These are phyloP conservation scores for Eremophila alpestris DNA, from an alignment of 2,797 vertebrate species.

Conservation along the genomic window DNA sequence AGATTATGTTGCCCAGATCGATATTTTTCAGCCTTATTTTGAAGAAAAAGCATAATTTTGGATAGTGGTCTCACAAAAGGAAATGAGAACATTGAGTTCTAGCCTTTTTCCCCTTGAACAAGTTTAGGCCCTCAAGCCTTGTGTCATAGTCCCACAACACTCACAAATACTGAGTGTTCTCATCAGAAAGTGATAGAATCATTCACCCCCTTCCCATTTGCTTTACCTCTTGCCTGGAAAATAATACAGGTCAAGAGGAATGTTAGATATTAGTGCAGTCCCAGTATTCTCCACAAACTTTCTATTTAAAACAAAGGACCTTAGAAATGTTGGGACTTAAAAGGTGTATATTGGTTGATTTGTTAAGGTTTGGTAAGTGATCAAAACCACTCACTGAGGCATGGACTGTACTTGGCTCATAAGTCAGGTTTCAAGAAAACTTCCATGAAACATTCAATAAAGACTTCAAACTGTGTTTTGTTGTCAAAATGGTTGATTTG, in stretches of 20 bases:
- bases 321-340: neutral
- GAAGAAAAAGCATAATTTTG: neutral
- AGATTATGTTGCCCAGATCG: neutral
- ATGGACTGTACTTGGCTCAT: neutral
- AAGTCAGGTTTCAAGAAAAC: neutral
- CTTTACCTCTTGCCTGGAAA: neutral
- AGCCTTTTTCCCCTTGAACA: neutral
- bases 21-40: neutral
- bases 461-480: neutral
- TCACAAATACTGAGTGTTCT: neutral
- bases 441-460: neutral
- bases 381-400: neutral
- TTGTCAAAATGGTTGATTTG: neutral
- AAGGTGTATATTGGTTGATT: neutral
- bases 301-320: neutral
- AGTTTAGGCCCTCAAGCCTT: neutral
- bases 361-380: neutral
- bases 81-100: neutral
- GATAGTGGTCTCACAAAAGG: neutral
- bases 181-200: neutral
- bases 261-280: neutral
- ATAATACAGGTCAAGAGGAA: neutral
- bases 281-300: neutral
- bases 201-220: neutral
- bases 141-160: neutral